These are phyloP conservation scores for Drosophila kikkawai DNA, from an alignment of 1,140 invertebrate genomes.

Conservation along the genomic window DNA sequence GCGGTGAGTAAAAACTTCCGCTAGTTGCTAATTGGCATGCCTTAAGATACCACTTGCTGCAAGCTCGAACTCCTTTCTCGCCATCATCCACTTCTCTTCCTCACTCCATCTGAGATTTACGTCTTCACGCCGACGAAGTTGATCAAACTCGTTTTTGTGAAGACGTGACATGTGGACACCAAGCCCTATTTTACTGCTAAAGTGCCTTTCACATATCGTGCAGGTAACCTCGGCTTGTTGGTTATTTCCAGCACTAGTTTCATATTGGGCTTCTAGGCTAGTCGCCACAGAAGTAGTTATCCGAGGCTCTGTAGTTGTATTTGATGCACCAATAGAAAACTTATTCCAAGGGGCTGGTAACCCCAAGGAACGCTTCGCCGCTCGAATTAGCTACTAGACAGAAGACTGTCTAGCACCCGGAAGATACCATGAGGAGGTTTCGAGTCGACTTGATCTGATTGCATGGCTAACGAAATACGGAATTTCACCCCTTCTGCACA, in stretches of 20 bases:
- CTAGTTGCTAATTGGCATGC: conserved; percentile 16
- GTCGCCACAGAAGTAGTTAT: not conserved
- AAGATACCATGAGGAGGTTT: conserved; percentile 3
- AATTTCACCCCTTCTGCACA: conserved; percentile 1
- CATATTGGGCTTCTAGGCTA: not conserved
- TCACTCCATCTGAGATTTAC: conserved; percentile 23
- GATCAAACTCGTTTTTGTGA: not conserved
- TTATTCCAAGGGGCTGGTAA: not conserved
- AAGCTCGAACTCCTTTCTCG: conserved; percentile 29
- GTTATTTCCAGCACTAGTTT: not conserved
- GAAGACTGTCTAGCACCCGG: not conserved
- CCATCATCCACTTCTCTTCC: conserved; percentile 33
- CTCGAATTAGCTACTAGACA: conserved; percentile 1
- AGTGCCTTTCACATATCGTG: not conserved
- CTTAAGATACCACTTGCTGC: conserved; percentile 28
- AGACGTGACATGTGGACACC: not conserved
- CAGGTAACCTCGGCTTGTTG: not conserved
- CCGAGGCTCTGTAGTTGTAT: not conserved
- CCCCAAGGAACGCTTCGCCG: not conserved
- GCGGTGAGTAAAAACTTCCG: conserved; percentile 16
- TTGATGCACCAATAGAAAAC: not conserved
- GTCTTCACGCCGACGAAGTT: not conserved
- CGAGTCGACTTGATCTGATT: conserved; percentile 4
- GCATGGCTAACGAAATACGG: not conserved
- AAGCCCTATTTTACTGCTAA: not conserved